A percentile compares a stretch with the other conserved stretches of the same genome.
Conservation (phyloP, 2,113 vertebrate species). For the Stegostoma tigrinum region DNA sequence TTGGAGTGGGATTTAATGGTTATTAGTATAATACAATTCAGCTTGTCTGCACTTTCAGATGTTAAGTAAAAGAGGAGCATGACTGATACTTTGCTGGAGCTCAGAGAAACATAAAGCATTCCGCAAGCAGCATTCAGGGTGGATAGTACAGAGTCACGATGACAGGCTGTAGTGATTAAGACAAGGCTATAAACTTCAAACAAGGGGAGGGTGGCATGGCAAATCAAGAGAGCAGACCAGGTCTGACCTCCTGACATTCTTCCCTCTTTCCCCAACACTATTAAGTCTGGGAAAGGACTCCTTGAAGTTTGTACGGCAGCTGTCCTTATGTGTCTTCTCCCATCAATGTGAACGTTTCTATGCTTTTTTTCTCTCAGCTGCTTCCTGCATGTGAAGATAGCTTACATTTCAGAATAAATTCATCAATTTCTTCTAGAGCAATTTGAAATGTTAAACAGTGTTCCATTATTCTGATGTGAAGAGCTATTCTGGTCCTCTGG, state of each 20-base stretch:
- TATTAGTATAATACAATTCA: constrained; percentile 35
- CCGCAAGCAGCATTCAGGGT: constrained; percentile 6
- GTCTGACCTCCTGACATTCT: constrained; percentile 33
- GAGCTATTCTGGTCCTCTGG: not conserved
- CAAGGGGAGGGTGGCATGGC: constrained; percentile 28
- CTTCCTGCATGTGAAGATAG: not conserved
- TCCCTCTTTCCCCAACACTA: constrained; percentile 15
- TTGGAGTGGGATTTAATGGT: constrained; percentile 37
- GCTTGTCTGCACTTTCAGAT: constrained; percentile 36
- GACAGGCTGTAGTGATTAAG: constrained; percentile 37
- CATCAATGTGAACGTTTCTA: not conserved
- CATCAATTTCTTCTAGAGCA: not conserved
- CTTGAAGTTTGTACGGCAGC: constrained; percentile 3
- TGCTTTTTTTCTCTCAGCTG: not conserved
- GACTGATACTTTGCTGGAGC: constrained; percentile 31
- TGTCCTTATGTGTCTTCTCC: constrained; percentile 2
- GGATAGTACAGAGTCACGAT: constrained; percentile 12
- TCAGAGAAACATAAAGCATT: constrained; percentile 25
- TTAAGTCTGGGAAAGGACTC: constrained; percentile 20
- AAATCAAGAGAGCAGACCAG: constrained; percentile 29
- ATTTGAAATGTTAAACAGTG: not conserved
- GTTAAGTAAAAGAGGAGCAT: constrained; percentile 33
- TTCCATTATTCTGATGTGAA: not conserved
- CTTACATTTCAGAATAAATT: not conserved
- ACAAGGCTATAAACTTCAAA: constrained; percentile 36